Percentiles rank a stretch among this genome's conserved stretches.
Evolutionary conservation across 2,797 vertebrate species (phyloP).

Genomic region (Trichosurus vulpecula): DNA sequence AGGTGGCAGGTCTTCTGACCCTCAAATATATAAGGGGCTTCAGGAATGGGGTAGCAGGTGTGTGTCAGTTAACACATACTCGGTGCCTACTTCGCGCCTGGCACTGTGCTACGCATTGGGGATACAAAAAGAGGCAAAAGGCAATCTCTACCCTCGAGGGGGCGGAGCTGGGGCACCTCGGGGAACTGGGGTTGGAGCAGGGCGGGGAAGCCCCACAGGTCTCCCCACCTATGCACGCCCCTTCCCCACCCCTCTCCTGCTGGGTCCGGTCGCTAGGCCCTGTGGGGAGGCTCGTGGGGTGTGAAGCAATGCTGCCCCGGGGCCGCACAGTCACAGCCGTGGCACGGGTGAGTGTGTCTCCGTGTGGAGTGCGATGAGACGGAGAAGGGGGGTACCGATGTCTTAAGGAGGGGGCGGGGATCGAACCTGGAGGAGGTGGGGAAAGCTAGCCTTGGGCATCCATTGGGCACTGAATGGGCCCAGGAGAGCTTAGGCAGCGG

Average conservation of each 20-base stretch:
- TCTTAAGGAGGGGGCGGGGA: background rate
- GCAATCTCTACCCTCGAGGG: background rate
- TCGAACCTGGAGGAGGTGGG: background rate
- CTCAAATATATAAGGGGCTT: background rate
- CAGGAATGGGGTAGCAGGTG: background rate
- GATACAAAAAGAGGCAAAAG: background rate
- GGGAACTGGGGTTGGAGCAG: background rate
- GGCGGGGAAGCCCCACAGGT: background rate
- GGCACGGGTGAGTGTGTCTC: slow-evolving; percentile 61
- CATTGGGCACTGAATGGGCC: background rate
- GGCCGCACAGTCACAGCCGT: background rate
- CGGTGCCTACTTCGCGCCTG: background rate
- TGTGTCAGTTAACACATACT: too few relatives aligned
- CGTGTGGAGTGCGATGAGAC: accelerated
- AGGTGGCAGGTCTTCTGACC: background rate
- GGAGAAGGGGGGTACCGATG: background rate
- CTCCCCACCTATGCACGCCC: background rate
- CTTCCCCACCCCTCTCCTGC: background rate
- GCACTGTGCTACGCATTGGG: background rate
- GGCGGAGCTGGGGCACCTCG: background rate
- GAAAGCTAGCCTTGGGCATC: background rate
- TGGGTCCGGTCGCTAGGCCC: background rate
- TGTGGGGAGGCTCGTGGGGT: background rate
- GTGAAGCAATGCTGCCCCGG: slow-evolving; percentile 31
- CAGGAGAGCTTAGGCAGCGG: background rate